phyloP scores from a whole-genome alignment of 2,888 invertebrate species.

The Agonopterix subpropinquella region DNA sequence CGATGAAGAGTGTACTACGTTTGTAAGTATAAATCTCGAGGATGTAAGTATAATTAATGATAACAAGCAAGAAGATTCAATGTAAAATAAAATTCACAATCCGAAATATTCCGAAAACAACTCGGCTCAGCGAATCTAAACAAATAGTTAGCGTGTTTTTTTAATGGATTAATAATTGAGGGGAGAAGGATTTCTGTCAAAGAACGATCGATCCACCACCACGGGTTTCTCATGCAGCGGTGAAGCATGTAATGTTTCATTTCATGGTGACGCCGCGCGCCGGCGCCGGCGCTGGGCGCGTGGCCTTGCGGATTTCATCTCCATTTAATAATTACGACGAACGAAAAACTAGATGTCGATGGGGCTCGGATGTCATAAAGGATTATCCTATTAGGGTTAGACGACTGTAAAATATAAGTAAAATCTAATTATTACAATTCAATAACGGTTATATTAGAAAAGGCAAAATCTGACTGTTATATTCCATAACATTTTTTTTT shows the following conservation, averaged over 20 bases:
- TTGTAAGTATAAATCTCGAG: no score
- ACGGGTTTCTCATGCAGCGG: slow-evolving; percentile 9
- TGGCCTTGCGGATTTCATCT: slow-evolving; percentile 53
- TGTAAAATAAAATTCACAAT: neutral
- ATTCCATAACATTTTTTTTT: no score
- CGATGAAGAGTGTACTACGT: no score
- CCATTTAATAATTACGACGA: slow-evolving; percentile 59
- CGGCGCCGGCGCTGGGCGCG: slow-evolving; percentile 21
- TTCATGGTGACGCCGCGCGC: slow-evolving; percentile 47
- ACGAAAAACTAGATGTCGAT: slow-evolving; percentile 18
- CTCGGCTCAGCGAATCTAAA: slow-evolving; percentile 4
- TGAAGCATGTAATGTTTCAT: slow-evolving; percentile 59
- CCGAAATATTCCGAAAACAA: slow-evolving; percentile 14
- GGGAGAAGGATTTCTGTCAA: slow-evolving; percentile 14
- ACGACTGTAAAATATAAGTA: no score
- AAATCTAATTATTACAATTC: no score
- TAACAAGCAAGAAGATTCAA: no score
- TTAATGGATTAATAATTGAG: slow-evolving; percentile 16
- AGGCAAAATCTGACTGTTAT: no score
- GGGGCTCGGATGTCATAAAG: slow-evolving; percentile 2
- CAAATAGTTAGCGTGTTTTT: slow-evolving; percentile 11
- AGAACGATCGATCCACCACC: no score
- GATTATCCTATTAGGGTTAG: no score
- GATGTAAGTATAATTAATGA: no score
- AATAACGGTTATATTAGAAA: no score